A percentile compares a stretch with the other conserved stretches of the same genome.
Conservation (phyloP, 2,113 vertebrate genomes). For the Callopanchax toddi region DNA sequence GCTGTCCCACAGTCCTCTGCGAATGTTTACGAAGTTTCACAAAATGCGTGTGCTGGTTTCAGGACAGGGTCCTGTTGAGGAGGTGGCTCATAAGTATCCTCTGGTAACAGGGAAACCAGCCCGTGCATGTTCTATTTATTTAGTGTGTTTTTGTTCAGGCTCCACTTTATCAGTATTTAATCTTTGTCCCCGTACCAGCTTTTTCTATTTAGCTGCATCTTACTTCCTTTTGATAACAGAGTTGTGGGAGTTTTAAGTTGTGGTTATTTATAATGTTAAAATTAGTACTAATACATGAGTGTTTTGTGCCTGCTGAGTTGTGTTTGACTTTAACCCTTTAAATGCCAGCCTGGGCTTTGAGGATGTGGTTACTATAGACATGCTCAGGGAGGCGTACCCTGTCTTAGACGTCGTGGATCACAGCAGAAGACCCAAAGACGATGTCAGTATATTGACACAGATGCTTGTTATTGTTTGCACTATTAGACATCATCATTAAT, state of each 20-base stretch:
- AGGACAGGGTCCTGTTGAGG: slow-evolving; percentile 89
- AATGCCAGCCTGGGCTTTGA: slow-evolving; percentile 88
- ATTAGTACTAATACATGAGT: background rate
- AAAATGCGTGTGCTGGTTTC: slow-evolving; percentile 87
- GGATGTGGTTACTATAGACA: slow-evolving; percentile 89
- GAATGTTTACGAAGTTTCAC: slow-evolving; percentile 88
- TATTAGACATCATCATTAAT: background rate
- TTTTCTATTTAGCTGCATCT: background rate
- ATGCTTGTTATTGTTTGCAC: background rate
- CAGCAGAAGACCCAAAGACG: slow-evolving; percentile 86
- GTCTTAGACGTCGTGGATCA: slow-evolving; percentile 93
- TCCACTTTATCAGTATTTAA: slow-evolving; percentile 50
- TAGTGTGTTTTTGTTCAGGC: slow-evolving; percentile 34
- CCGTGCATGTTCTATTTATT: slow-evolving; percentile 43
- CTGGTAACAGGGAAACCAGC: slow-evolving; percentile 24
- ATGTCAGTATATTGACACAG: slow-evolving; percentile 71
- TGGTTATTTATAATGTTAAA: background rate
- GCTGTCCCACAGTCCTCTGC: slow-evolving; percentile 93
- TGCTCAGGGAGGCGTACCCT: slow-evolving; percentile 87
- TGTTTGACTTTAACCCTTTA: slow-evolving; percentile 64
- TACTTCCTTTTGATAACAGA: background rate
- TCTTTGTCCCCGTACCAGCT: slow-evolving; percentile 35
- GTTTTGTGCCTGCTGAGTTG: too few relatives aligned
- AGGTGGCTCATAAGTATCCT: slow-evolving; percentile 94
- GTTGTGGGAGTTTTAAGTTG: background rate